phyloP scores from a whole-genome alignment of 2,113 vertebrate genomes.

The Pitta sordida region DNA sequence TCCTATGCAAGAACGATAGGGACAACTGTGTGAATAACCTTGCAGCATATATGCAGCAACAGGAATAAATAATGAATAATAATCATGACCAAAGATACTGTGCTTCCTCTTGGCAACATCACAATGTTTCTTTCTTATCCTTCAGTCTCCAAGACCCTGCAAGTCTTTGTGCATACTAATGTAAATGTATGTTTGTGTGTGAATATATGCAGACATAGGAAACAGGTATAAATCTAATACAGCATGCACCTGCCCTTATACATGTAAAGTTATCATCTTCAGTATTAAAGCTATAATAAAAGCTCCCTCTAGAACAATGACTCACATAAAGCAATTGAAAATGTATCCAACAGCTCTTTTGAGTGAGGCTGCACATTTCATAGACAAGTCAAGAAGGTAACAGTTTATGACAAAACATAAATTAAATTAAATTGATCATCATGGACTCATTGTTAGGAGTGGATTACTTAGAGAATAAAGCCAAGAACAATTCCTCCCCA shows the following conservation, averaged over 20 bases:
- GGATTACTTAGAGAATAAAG: slow-evolving; percentile 43
- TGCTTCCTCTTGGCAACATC: not conserved
- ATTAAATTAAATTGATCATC: slow-evolving; percentile 50
- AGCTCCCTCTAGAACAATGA: slow-evolving; percentile 56
- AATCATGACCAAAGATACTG: not conserved
- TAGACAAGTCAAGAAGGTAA: slow-evolving; percentile 42
- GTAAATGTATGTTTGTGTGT: not conserved
- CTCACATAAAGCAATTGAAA: slow-evolving; percentile 49
- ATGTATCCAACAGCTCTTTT: slow-evolving; percentile 38
- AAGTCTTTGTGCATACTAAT: not conserved
- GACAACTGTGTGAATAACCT: not conserved
- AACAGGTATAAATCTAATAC: not conserved
- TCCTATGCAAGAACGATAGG: not conserved
- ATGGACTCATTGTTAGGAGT: slow-evolving; percentile 54
- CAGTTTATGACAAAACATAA: slow-evolving; percentile 59
- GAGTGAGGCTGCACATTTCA: slow-evolving; percentile 9
- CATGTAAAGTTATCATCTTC: not conserved
- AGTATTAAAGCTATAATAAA: slow-evolving; percentile 20
- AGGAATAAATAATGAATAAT: not conserved
- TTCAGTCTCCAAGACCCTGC: not conserved
- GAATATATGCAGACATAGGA: not conserved
- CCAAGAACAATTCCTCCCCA: slow-evolving; percentile 1
- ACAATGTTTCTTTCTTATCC: not conserved
- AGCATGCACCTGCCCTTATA: not conserved
- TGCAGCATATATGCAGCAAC: not conserved